Base-by-base conservation (phyloP, 2,888 invertebrate genomes). In the Drosophila neonasuta region DNA sequence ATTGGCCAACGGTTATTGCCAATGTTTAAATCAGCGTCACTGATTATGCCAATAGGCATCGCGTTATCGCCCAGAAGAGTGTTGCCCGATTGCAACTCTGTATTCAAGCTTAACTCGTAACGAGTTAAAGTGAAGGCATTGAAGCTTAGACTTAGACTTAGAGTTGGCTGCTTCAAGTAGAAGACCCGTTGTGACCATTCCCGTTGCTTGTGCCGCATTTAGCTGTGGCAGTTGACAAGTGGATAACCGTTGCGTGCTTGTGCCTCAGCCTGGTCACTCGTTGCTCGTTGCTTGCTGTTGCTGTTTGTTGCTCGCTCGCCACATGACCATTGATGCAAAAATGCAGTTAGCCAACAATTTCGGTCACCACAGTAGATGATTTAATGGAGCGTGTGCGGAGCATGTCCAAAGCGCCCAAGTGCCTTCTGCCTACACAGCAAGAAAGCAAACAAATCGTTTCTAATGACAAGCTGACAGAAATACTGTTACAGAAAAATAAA, bases 251-350 rank as follows among this genome's bases (percentile, higher is more conserved):
- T 74, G 74, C 77, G 61, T 68, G 57, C 51, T 68, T 71, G 58
- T 17, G 36, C 36, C n/a, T 36, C n/a, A 4, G 24, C 24, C 24
- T 24, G 24, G n/a, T 32, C 32, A 32, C 34, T 36, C 5, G 24
- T 24, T 20, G 20, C 34, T 36, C 5, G 24, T 24, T 20, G 20
- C 20, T 20, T 20, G 4, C 20, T 20, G 20, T 20, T 20, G 20
- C 20, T 20, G 20, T 20, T 20, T 20, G 20, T 20, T n/a, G 34
- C 57, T 32, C 39, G 39, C 41, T 34, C 45, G 39, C 65, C 73
- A 72, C 76, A 75, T 85, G 71, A 61, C 81, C 86, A 79, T 76
- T 86, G 84, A 86, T 86, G 86, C 84, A 81, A 80, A 86, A 80
- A 76, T 86, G 79, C 86, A 80, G 81, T 81, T 81, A 81, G 79